These are phyloP conservation scores for Caenorhabditis angaria DNA, from an alignment of 2,888 invertebrate species.

Conservation along the genomic window DNA sequence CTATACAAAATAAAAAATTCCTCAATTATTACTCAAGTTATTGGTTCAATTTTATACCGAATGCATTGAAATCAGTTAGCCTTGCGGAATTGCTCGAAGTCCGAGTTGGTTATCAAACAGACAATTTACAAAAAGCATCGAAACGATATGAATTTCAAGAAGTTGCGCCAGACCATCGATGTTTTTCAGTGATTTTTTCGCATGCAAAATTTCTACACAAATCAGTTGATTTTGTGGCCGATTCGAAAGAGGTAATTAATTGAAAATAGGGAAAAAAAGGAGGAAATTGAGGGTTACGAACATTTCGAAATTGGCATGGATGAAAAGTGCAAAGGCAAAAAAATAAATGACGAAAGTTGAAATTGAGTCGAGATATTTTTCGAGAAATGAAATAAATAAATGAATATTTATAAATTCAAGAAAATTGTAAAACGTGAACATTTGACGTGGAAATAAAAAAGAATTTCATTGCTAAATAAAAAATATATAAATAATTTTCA, in stretches of 20 bases:
- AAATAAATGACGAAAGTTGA: no score
- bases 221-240: slow-evolving; percentile 69
- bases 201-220: slow-evolving; percentile 71
- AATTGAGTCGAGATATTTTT: no score
- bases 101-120: slow-evolving; percentile 70
- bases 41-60: slow-evolving; percentile 49
- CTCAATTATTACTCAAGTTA: slow-evolving; percentile 51
- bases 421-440: no score
- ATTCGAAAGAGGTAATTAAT: slow-evolving; percentile 42
- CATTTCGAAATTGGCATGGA: no score
- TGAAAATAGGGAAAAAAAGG: not conserved
- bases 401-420: no score
- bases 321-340: no score
- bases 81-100: slow-evolving; percentile 69
- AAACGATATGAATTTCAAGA: slow-evolving; percentile 63
- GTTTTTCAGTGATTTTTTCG: slow-evolving; percentile 71
- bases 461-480: no score
- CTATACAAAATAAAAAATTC: slow-evolving; percentile 42
- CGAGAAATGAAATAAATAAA: no score
- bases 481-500: no score
- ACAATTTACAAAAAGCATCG: slow-evolving; percentile 65
- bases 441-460: no score
- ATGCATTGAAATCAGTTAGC: slow-evolving; percentile 57
- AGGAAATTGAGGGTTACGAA: not conserved
- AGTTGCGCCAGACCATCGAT: slow-evolving; percentile 64